Conservation (phyloP, 2,888 invertebrate species). For the Sipunculus nudus region DNA sequence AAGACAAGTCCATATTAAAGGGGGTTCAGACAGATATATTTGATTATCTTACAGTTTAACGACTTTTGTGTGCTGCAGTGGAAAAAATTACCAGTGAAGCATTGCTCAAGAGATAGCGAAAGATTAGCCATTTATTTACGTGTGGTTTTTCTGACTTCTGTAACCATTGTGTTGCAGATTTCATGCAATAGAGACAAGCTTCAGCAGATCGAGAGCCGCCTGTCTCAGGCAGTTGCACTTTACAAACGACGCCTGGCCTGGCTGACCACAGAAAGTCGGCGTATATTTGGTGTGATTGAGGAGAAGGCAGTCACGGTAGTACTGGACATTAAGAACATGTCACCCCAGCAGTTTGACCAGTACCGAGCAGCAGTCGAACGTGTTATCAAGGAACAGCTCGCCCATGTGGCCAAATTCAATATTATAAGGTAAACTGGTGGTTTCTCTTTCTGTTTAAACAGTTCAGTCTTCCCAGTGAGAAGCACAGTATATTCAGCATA, state of each 20-base stretch:
- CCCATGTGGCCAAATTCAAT: slow-evolving; percentile 62
- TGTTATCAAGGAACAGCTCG: slow-evolving; percentile 62
- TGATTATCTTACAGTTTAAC: too few species aligned
- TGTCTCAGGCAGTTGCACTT: slow-evolving; percentile 54
- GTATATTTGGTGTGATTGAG: slow-evolving; percentile 64
- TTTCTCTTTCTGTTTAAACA: not conserved
- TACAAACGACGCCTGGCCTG: slow-evolving; percentile 62
- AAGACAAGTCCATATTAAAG: too few species aligned
- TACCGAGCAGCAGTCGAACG: slow-evolving; percentile 59
- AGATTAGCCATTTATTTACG: too few species aligned
- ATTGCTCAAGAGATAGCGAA: too few species aligned
- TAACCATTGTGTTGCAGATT: slow-evolving; percentile 44
- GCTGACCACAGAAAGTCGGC: slow-evolving; percentile 64
- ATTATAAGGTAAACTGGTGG: slow-evolving; percentile 55
- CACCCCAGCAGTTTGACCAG: slow-evolving; percentile 62
- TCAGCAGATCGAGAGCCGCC: slow-evolving; percentile 52
- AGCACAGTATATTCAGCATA: too few species aligned
- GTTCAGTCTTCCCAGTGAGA: too few species aligned
- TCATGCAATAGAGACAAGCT: slow-evolving; percentile 57
- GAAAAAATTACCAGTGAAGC: too few species aligned
- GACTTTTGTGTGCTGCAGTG: too few species aligned
- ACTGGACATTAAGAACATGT: slow-evolving; percentile 61
- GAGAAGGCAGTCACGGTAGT: slow-evolving; percentile 61
- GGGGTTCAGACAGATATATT: too few species aligned
- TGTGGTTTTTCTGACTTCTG: too few species aligned